Evolutionary conservation across 2,113 vertebrate genomes (phyloP).

Genomic region (Prionailurus bengalensis): DNA sequence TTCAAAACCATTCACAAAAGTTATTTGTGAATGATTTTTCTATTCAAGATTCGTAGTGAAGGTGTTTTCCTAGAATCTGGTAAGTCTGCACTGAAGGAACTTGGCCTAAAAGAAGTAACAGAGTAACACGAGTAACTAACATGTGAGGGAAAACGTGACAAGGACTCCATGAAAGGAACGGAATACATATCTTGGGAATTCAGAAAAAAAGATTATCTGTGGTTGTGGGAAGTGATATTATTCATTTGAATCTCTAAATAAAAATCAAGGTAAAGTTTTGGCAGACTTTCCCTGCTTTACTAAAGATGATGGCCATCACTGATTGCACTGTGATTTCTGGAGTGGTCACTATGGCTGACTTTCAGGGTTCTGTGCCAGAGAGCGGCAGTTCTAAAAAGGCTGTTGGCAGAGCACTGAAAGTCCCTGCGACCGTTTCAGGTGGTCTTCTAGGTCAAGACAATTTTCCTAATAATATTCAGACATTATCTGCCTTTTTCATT

Average conservation of each 20-base stretch:
- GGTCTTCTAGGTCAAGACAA: background rate
- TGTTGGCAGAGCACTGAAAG: background rate
- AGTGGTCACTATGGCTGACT: background rate
- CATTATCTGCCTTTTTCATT: background rate
- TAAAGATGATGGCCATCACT: background rate
- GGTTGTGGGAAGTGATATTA: background rate
- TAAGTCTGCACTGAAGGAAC: background rate
- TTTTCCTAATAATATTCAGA: background rate
- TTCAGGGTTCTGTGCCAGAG: background rate
- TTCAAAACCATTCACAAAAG: background rate
- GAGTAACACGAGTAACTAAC: background rate
- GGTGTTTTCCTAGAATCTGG: background rate
- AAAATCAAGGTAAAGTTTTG: background rate
- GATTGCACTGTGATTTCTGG: background rate
- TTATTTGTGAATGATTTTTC: background rate
- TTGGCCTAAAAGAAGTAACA: background rate
- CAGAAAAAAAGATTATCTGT: background rate
- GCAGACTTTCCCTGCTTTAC: background rate
- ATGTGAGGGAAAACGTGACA: background rate
- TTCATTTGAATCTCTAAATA: background rate
- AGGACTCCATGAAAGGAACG: background rate
- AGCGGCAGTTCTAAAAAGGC: background rate
- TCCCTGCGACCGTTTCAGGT: background rate
- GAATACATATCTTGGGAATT: background rate
- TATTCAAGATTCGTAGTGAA: background rate